A percentile compares a stretch with the other conserved stretches of the same genome.
phyloP scores from a whole-genome alignment of 2,797 vertebrate species.

The Pelochelys cantorii region DNA sequence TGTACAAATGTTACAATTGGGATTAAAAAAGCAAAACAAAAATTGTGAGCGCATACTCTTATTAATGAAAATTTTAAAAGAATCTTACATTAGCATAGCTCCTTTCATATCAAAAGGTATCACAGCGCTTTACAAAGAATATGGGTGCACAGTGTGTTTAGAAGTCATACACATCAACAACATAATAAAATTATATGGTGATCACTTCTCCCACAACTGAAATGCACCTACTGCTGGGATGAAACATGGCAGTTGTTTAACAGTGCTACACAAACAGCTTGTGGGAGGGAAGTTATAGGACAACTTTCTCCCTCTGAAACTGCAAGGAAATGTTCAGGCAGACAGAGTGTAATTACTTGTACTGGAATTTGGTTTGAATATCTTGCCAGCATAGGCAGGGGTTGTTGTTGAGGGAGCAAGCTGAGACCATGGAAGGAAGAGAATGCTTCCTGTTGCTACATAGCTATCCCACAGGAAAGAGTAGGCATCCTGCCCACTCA shows the following conservation, averaged over 20 bases:
- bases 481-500: slow-evolving; percentile 51
- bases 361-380: slow-evolving; percentile 18
- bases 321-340: neutral
- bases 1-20: neutral
- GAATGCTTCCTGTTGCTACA: slow-evolving; percentile 49
- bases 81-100: neutral
- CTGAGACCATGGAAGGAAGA: slow-evolving; percentile 54
- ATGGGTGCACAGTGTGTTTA: neutral
- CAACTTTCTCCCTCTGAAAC: neutral
- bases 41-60: neutral
- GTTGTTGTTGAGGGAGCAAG: slow-evolving; percentile 34
- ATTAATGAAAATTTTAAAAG: neutral
- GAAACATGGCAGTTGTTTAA: slow-evolving; percentile 5
- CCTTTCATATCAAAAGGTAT: neutral
- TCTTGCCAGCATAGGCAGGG: slow-evolving; percentile 11
- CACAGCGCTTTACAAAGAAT: neutral
- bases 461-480: slow-evolving; percentile 43
- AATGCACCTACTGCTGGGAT: neutral
- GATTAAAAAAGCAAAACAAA: neutral
- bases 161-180: neutral
- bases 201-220: neutral
- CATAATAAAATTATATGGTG: neutral
- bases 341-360: neutral
- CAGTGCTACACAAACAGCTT: neutral
- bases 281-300: neutral